These are phyloP conservation scores for Mola mola DNA, from an alignment of 2,113 vertebrate species.

Conservation along the genomic window DNA sequence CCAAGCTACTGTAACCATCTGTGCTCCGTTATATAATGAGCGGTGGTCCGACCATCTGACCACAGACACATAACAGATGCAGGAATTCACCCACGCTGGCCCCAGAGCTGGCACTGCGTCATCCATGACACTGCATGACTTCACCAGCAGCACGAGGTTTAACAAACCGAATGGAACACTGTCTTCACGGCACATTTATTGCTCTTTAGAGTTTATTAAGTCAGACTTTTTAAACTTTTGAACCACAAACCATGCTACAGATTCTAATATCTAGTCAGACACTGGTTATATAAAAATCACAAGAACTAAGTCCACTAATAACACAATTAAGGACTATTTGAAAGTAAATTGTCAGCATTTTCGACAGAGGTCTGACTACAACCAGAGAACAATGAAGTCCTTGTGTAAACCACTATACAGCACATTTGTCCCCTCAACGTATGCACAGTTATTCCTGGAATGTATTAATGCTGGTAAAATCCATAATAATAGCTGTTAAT, in stretches of 20 bases:
- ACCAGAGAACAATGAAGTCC: slow-evolving; percentile 19
- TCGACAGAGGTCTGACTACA: too few relatives aligned
- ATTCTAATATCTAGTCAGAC: not conserved
- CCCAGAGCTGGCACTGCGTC: slow-evolving; percentile 22
- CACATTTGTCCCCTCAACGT: not conserved
- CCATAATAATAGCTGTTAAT: slow-evolving; percentile 34
- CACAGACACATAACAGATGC: slow-evolving; percentile 30
- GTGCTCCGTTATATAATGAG: slow-evolving; percentile 41
- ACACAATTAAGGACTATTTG: not conserved
- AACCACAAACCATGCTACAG: not conserved
- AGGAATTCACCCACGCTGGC: slow-evolving; percentile 37
- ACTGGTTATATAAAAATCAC: not conserved
- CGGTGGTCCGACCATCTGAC: slow-evolving; percentile 44
- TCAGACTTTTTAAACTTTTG: not conserved
- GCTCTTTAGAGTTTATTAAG: not conserved
- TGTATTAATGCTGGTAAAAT: slow-evolving; percentile 29
- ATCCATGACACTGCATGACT: slow-evolving; percentile 29
- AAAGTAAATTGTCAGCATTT: not conserved
- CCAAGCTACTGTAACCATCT: slow-evolving; percentile 17
- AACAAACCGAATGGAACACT: not conserved
- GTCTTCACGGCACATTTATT: slow-evolving; percentile 7
- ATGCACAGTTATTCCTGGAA: slow-evolving; percentile 19
- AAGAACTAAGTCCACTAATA: not conserved
- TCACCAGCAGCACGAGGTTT: slow-evolving; percentile 14
- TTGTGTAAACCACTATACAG: not conserved